These are phyloP conservation scores for Xestobium rufovillosum DNA, from an alignment of 2,888 invertebrate genomes.

Conservation along the genomic window DNA sequence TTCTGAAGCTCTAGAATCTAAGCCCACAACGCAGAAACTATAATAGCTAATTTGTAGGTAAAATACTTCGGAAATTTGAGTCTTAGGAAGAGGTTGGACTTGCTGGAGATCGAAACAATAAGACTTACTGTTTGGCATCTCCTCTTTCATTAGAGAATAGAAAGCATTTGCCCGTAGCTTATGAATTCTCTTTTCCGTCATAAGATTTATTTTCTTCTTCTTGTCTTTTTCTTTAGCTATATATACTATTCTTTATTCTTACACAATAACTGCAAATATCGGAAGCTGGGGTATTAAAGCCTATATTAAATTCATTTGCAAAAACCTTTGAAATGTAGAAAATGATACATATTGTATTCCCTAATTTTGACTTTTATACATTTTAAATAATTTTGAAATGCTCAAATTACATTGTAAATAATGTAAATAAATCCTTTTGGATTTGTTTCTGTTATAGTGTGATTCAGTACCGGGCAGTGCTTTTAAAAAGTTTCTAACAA, in stretches of 20 bases:
- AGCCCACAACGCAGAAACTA: constrained; percentile 24
- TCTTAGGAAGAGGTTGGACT: constrained; percentile 22
- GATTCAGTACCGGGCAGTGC: constrained; percentile 21
- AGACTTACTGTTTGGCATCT: constrained; percentile 12
- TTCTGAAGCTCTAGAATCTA: constrained; percentile 21
- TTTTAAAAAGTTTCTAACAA: constrained; percentile 20
- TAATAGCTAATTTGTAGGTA: constrained; percentile 20
- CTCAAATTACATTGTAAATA: constrained; percentile 9
- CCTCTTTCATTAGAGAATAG: constrained; percentile 17
- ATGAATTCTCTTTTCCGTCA: constrained; percentile 14
- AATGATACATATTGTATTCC: constrained; percentile 17
- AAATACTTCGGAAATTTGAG: constrained; percentile 24
- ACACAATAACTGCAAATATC: no score
- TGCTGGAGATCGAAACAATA: constrained; percentile 10
- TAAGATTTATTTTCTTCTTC: constrained; percentile 12
- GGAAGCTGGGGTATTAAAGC: constrained; percentile 20
- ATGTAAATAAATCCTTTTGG: constrained; percentile 13
- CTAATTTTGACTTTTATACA: constrained; percentile 9
- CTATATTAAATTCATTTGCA: constrained; percentile 11
- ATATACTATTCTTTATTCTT: no score
- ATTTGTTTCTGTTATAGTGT: constrained; percentile 14
- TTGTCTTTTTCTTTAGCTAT: no score
- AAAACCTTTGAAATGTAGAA: constrained; percentile 13
- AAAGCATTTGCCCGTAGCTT: constrained; percentile 18
- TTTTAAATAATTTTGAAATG: constrained; percentile 8